These are phyloP conservation scores for Bombus terrestris DNA, from an alignment of 1,140 invertebrate genomes.

Conservation along the genomic window DNA sequence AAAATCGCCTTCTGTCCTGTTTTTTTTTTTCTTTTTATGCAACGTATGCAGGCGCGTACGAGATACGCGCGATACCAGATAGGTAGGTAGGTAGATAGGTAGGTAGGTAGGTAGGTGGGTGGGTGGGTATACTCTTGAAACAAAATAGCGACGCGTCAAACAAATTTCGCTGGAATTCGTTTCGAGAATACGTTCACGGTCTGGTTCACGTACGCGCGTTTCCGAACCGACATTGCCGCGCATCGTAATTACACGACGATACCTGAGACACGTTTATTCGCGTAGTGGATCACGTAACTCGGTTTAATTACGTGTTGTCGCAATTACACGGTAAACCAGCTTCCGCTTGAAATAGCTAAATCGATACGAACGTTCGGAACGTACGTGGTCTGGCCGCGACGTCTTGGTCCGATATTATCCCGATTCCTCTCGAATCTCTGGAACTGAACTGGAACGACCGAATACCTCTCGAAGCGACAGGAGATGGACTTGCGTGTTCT, in stretches of 20 bases:
- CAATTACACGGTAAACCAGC: slow-evolving; percentile 35
- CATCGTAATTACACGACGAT: neutral
- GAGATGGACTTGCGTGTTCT: no score
- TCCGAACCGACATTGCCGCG: neutral
- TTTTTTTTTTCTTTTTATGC: neutral
- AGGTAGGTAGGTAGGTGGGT: no score
- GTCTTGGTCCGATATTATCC: neutral
- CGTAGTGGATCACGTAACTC: slow-evolving; percentile 11
- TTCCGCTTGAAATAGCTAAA: slow-evolving; percentile 40
- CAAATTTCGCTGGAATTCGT: neutral
- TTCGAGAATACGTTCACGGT: neutral
- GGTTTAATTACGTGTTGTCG: slow-evolving; percentile 34
- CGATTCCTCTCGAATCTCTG: slow-evolving; percentile 7
- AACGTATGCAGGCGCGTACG: no score
- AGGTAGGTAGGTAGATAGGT: no score
- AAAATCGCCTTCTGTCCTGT: neutral
- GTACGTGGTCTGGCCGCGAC: slow-evolving; percentile 4
- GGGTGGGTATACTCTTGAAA: no score
- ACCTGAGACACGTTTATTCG: slow-evolving; percentile 6
- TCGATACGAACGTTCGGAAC: slow-evolving; percentile 28
- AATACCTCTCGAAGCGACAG: neutral
- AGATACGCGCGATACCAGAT: no score
- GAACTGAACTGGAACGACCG: neutral
- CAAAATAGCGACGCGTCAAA: no score
- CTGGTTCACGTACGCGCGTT: neutral